These are phyloP conservation scores for Formicarius rufipectus DNA, from an alignment of 2,113 vertebrate genomes.

Conservation along the genomic window DNA sequence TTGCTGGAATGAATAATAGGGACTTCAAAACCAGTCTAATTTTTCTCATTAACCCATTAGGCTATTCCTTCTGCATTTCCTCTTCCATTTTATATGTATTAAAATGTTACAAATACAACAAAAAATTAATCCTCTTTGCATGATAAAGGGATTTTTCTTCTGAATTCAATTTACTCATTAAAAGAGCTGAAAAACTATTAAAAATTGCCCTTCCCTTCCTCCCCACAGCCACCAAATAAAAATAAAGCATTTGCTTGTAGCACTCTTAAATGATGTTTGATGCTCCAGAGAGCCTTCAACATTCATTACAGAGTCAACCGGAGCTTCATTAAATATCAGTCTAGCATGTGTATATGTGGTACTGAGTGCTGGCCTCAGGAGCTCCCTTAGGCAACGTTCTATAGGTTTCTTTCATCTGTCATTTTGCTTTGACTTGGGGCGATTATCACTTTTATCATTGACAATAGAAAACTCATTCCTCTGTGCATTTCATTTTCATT, in stretches of 20 bases:
- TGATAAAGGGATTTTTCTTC: background rate
- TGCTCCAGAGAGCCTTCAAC: conserved; percentile 61
- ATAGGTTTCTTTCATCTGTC: conserved; percentile 68
- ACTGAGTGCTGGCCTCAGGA: conserved; percentile 29
- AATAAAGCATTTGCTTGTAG: conserved; percentile 25
- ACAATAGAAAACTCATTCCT: conserved; percentile 66
- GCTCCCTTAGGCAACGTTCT: conserved; percentile 38
- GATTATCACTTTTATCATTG: conserved; percentile 64
- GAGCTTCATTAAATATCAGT: conserved; percentile 67
- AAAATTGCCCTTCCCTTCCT: background rate
- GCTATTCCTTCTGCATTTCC: background rate
- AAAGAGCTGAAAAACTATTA: background rate
- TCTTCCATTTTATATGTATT: background rate
- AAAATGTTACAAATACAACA: background rate
- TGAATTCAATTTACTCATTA: background rate
- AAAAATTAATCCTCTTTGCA: background rate
- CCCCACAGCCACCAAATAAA: background rate
- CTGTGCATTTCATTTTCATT: conserved; percentile 61
- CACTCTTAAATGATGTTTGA: conserved; percentile 47
- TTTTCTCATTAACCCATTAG: background rate
- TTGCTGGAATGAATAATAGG: background rate
- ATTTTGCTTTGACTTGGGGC: conserved; percentile 59
- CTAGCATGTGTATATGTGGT: conserved; percentile 52
- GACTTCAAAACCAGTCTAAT: background rate
- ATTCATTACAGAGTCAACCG: conserved; percentile 58